A percentile compares a stretch with the other conserved stretches of the same genome.
Conservation (phyloP, 2,888 invertebrate genomes). For the Polydrusus pterygomalis region DNA sequence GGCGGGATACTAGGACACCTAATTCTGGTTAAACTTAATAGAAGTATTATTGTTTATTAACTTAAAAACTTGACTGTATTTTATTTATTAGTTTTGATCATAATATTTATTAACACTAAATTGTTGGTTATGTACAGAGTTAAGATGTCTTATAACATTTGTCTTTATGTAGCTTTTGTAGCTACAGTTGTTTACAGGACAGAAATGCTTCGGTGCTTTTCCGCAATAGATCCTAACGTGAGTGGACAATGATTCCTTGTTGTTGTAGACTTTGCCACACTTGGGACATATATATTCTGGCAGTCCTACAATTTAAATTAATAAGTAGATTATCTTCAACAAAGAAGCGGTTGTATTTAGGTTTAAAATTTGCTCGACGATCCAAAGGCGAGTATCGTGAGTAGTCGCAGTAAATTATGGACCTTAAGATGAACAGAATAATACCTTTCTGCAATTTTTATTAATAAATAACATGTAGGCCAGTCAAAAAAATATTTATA, state of each 20-base stretch:
- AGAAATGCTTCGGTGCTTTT: conserved; percentile 58
- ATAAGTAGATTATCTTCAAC: background rate
- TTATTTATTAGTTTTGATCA: background rate
- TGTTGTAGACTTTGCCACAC: conserved; percentile 85
- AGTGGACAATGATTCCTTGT: conserved; percentile 80
- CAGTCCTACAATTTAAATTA: conserved; percentile 80
- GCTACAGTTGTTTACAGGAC: conserved; percentile 52
- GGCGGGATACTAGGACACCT: no score
- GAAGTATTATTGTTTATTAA: no score
- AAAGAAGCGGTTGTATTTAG: no score
- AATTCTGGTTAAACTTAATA: no score
- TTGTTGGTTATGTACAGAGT: background rate
- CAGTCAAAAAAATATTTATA: no score
- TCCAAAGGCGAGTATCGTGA: no score
- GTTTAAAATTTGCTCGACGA: background rate
- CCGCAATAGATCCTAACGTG: conserved; percentile 84
- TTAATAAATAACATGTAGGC: no score
- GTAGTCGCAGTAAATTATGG: no score
- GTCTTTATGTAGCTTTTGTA: conserved; percentile 64
- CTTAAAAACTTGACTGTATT: background rate
- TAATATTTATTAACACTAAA: background rate
- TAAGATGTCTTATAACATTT: conserved; percentile 17
- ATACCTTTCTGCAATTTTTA: no score
- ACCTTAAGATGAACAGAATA: no score
- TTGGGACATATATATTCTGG: conserved; percentile 60